phyloP scores from a whole-genome alignment of 2,113 vertebrate species.

The Archilochus colubris region DNA sequence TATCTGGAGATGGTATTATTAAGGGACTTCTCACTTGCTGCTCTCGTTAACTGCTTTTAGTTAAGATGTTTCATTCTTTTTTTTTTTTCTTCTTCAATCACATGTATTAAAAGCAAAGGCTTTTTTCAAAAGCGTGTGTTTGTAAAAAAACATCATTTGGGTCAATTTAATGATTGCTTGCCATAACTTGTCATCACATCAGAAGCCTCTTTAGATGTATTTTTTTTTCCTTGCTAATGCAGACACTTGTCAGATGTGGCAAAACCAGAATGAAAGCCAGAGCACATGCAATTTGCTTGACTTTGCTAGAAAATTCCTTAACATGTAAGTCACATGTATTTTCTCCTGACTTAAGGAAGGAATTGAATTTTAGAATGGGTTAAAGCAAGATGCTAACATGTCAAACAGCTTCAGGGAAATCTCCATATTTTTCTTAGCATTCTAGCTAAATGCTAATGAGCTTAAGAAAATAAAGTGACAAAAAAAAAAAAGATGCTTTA shows the following conservation, averaged over 20 bases:
- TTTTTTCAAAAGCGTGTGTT: not conserved
- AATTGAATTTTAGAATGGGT: not conserved
- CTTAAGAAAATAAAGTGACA: slow-evolving; percentile 38
- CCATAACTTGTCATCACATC: not conserved
- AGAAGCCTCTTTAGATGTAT: not conserved
- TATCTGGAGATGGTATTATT: accelerated
- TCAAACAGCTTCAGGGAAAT: slow-evolving; percentile 11
- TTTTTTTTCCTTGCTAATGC: not conserved
- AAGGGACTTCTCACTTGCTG: not conserved
- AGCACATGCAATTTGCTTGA: not conserved
- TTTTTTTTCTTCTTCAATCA: not conserved
- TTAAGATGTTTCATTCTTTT: not conserved
- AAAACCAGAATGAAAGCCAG: not conserved
- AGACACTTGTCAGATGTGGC: not conserved
- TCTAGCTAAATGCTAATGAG: slow-evolving; percentile 28
- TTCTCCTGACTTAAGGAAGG: not conserved
- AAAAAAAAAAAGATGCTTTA: slow-evolving; percentile 1
- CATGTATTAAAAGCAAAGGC: not conserved
- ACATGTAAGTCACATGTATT: not conserved
- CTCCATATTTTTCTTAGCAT: not conserved
- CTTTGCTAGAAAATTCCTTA: not conserved
- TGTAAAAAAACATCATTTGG: not conserved
- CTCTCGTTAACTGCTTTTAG: not conserved
- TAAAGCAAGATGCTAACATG: not conserved
- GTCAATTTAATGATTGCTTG: not conserved